Conservation (phyloP, 2,797 vertebrate species). For the Choloepus didactylus region DNA sequence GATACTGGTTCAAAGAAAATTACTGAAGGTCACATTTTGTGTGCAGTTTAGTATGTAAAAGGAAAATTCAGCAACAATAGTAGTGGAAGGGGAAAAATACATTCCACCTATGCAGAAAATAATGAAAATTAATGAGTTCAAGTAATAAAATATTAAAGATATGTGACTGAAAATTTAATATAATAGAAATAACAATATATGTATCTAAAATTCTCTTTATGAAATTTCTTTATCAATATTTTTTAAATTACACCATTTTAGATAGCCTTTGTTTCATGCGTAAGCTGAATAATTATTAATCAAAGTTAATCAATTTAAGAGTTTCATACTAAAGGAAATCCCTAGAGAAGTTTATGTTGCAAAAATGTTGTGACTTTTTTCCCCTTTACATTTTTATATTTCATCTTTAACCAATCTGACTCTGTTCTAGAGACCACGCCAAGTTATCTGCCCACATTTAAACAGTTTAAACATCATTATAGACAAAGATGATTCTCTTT, state of each 20-base stretch:
- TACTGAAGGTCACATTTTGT: background rate
- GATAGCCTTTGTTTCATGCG: background rate
- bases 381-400: background rate
- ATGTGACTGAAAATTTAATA: background rate
- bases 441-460: background rate
- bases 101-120: background rate
- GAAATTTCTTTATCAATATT: background rate
- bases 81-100: background rate
- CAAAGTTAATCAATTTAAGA: background rate
- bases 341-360: background rate
- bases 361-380: background rate
- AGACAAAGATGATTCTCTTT: background rate
- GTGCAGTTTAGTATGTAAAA: background rate
- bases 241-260: slow-evolving; percentile 7
- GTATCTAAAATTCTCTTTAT: background rate
- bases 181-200: background rate
- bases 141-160: background rate
- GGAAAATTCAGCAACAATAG: background rate
- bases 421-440: background rate
- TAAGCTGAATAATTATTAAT: background rate
- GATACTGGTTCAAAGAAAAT: background rate
- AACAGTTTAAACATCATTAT: background rate
- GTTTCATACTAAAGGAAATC: background rate
- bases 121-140: background rate
- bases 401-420: background rate